These are phyloP conservation scores for Notarius quadriscutis DNA, from an alignment of 2,113 vertebrate genomes.

Conservation along the genomic window DNA sequence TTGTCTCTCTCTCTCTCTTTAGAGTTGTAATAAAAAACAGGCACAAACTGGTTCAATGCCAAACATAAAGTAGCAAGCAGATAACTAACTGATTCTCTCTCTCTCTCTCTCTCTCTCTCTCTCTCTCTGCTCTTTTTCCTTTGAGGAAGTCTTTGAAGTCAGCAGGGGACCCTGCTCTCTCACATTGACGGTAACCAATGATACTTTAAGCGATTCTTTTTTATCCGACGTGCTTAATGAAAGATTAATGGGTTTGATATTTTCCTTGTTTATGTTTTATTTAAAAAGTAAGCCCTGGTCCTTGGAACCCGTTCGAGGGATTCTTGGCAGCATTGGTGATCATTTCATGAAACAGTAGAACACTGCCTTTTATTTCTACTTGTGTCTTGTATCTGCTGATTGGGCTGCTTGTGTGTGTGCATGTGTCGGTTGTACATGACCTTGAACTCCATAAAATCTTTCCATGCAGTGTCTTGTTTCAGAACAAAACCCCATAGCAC, in stretches of 20 bases:
- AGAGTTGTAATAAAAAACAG: conserved; percentile 82
- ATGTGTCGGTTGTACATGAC: neutral
- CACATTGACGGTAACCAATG: conserved; percentile 87
- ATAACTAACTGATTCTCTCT: conserved; percentile 76
- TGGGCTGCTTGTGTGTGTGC: conserved; percentile 34
- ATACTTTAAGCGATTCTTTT: conserved; percentile 98
- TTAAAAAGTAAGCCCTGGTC: conserved; percentile 73
- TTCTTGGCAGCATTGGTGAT: conserved; percentile 65
- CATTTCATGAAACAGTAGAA: conserved; percentile 78
- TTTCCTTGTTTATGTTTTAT: conserved; percentile 93
- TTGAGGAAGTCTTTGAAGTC: conserved; percentile 90
- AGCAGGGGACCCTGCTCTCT: conserved; percentile 90
- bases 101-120: conserved; percentile 72
- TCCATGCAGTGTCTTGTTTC: conserved; percentile 23
- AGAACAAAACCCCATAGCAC: conserved; percentile 5
- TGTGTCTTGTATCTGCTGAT: conserved; percentile 56
- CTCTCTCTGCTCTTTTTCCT: conserved; percentile 67
- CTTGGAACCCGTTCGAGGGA: conserved; percentile 80
- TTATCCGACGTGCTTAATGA: conserved; percentile 98
- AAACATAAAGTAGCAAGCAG: conserved; percentile 73
- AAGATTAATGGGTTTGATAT: conserved; percentile 99
- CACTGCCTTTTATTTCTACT: conserved; percentile 30
- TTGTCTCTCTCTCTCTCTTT: conserved; percentile 41
- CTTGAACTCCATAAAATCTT: conserved; percentile 33
- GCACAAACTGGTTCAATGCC: conserved; percentile 88